Percentiles rank a stretch among this genome's conserved stretches.
Conservation (phyloP, 2,797 vertebrate genomes). For the Fratercula arctica region DNA sequence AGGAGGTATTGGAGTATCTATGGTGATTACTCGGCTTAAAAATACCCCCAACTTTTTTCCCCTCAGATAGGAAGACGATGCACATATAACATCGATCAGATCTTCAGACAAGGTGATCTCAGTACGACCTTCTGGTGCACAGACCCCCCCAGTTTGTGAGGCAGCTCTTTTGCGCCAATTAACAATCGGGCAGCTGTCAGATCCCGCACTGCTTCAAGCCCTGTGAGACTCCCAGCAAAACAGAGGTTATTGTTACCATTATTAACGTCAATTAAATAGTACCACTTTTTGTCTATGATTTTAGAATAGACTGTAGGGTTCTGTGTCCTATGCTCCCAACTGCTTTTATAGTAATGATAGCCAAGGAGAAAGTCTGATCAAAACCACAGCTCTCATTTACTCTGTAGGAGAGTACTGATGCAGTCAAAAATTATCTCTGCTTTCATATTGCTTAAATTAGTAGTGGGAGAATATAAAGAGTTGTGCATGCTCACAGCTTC, state of each 20-base stretch:
- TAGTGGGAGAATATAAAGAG: neutral
- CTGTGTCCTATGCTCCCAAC: neutral
- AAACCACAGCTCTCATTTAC: neutral
- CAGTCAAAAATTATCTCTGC: neutral
- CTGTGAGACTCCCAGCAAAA: neutral
- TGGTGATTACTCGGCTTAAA: neutral
- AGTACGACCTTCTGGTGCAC: neutral
- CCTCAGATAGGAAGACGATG: too few relatives aligned
- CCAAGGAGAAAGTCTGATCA: neutral
- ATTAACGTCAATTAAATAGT: neutral
- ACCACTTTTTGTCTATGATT: neutral
- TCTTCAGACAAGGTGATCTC: neutral
- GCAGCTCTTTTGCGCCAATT: neutral
- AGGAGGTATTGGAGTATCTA: neutral
- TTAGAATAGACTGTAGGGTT: neutral
- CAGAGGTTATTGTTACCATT: neutral
- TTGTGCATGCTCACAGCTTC: neutral
- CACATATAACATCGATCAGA: too few relatives aligned
- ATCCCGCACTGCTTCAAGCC: neutral
- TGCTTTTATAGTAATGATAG: neutral
- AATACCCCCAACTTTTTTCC: neutral
- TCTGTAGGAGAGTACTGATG: neutral
- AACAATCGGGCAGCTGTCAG: neutral
- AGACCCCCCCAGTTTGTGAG: neutral
- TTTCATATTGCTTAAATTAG: neutral